These are phyloP conservation scores for Propithecus deckenii DNA, from an alignment of 2,797 vertebrate genomes.

Conservation along the genomic window DNA sequence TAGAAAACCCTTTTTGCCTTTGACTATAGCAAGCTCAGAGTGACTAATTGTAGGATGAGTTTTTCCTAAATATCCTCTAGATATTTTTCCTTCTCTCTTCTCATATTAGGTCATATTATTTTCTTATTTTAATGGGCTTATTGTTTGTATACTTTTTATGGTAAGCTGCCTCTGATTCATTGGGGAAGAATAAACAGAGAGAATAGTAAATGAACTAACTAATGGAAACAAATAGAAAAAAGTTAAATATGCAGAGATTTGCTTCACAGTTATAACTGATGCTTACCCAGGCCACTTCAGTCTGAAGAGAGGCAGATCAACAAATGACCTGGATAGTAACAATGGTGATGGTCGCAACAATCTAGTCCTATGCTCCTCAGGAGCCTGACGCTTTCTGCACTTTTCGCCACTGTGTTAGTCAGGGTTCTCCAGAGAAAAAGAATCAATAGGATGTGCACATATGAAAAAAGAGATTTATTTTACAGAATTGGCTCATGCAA, in stretches of 20 bases:
- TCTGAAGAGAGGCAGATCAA: neutral
- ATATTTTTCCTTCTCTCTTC: neutral
- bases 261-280: neutral
- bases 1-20: neutral
- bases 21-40: neutral
- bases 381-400: neutral
- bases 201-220: neutral
- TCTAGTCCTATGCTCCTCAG: neutral
- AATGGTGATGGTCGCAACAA: neutral
- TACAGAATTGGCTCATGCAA: neutral
- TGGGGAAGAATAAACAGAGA: neutral
- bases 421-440: neutral
- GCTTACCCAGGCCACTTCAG: neutral
- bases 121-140: slow-evolving; percentile 36
- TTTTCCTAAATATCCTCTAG: neutral
- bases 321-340: neutral
- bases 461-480: neutral
- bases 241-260: neutral
- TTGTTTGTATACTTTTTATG: neutral
- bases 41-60: neutral
- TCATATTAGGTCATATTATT: neutral
- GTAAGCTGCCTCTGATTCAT: neutral
- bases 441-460: neutral
- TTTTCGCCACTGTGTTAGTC: neutral
- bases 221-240: neutral